Evolutionary conservation across 2,888 invertebrate genomes (phyloP), one percentile per base, ranked within the genome.

Genomic region (Synanthedon formicaeformis): DNA sequence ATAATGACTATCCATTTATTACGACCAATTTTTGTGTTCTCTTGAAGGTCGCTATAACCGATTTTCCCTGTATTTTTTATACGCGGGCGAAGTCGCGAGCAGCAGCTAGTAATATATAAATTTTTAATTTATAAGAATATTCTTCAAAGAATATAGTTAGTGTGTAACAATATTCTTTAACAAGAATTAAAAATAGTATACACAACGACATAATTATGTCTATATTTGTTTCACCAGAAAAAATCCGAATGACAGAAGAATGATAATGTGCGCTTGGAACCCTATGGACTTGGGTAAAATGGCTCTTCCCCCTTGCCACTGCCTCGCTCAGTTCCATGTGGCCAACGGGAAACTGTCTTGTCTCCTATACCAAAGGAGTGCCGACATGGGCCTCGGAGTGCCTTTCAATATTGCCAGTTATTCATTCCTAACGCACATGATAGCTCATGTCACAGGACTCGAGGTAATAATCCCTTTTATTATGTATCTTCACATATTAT

Each of bases 331-430:
- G 80, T 99, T 99, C 83, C 96, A 94, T 84, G 98, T 99, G 0
- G 90, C 92, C 1, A 84, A 90, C 62, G 92, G 91, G 1, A 94
- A 95, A 75, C 83, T 99, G 1, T 96, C 96, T 0, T 98, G 97
- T 69, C 93, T 96, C 64, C 78, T 99, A 60, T 98, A 98, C 75
- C 99, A 99, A 79, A 90, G 99, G 59, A 98, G 98, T 64, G 99
- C 97, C 6, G 99, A 99, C 74, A 96, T 99, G 94, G 98, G 98
- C 2, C 88, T 99, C 1, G 99, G 99, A n/a, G 97, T 98, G 0
- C 98, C 98, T 11, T 99, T 99, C 78, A 99, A 99, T 80, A 97
- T 99, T 64, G 98, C 99, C 51, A 98, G 98, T 64, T 99, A 99
- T 81, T 91, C 98, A 1, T 77, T 99, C 34, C 89, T 99, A 3